A percentile compares a stretch with the other conserved stretches of the same genome.
phyloP scores from a whole-genome alignment of 2,797 vertebrate genomes.

The Fundulus diaphanus region DNA sequence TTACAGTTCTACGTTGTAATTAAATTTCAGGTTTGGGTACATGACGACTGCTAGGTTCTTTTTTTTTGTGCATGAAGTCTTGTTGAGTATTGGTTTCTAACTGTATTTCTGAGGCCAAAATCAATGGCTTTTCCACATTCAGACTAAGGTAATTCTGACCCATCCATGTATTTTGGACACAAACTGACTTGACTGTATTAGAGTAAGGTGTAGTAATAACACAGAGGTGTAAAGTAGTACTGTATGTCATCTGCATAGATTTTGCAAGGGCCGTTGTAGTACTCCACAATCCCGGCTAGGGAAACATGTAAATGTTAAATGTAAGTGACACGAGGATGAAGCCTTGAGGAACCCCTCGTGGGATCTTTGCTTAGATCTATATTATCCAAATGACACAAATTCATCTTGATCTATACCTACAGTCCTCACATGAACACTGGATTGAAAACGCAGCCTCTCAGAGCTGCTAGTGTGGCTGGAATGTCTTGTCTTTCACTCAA shows the following conservation, averaged over 20 bases:
- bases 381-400: not conserved
- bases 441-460: not conserved
- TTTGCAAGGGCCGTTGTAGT: not conserved
- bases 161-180: too few relatives aligned
- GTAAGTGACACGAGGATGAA: not conserved
- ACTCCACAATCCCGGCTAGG: not conserved
- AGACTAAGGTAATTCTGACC: too few relatives aligned
- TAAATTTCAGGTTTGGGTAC: too few relatives aligned
- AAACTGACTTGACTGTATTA: not conserved
- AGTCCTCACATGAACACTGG: not conserved
- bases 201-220: too few relatives aligned
- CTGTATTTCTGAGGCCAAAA: too few relatives aligned
- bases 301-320: not conserved
- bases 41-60: too few relatives aligned
- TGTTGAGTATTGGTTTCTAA: too few relatives aligned
- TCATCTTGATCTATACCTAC: not conserved
- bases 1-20: too few relatives aligned
- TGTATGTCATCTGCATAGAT: too few relatives aligned
- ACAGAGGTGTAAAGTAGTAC: too few relatives aligned
- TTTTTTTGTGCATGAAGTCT: too few relatives aligned
- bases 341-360: not conserved
- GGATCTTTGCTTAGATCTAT: not conserved
- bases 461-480: constrained; percentile 3
- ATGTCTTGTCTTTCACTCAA: constrained; percentile 7
- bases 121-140: too few relatives aligned